Evolutionary conservation across 2,888 invertebrate genomes (phyloP), one percentile per base, ranked within the genome.

Genomic region (Homarus gammarus): DNA sequence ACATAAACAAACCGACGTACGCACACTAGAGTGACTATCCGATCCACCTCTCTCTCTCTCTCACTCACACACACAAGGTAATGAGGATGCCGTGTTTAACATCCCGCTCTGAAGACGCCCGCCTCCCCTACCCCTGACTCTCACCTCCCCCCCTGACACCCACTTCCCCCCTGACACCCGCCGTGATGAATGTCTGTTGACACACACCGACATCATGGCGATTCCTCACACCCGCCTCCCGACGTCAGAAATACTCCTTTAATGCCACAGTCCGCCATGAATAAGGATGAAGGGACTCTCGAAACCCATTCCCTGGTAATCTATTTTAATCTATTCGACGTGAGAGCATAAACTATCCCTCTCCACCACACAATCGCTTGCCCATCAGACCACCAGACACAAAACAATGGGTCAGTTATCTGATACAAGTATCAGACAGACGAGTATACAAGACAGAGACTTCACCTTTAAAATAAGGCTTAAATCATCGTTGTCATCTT

Each of bases 251-350:
- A 64, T 31, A 12, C 27, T 49, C 44, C 44, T 77, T 44, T 44
- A 49, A 44, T 49, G 44, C n/a, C 27, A 77, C 75, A 77, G n/a
- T 31, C 27, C 49, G 44, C 75, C 49, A 44, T 44, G 44, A 44
- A 44, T 44, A 44, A 44, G 44, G 44, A 44, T 77, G 75, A 49
- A 40, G 49, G 75, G 44, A 12, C n/a, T n/a, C 31, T 2, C 31
- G 49, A 77, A 49, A 77, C 49, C 44, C 27, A 36, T 44, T 49
- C 31, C 44, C n/a, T 18, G 27, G 44, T 77, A 77, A 77, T 77
- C 44, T 77, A 44, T 77, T 49, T 77, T 77, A 77, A 77, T 44
- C 73, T 77, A 49, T 77, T 77, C 38, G 75, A 44, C 75, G 31
- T n/a, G 44, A 40, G 49, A 77, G 75, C 75, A 77, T 77, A n/a